Evolutionary conservation across 2,113 vertebrate genomes (phyloP).

Genomic region (Nycticryphes semicollaris): DNA sequence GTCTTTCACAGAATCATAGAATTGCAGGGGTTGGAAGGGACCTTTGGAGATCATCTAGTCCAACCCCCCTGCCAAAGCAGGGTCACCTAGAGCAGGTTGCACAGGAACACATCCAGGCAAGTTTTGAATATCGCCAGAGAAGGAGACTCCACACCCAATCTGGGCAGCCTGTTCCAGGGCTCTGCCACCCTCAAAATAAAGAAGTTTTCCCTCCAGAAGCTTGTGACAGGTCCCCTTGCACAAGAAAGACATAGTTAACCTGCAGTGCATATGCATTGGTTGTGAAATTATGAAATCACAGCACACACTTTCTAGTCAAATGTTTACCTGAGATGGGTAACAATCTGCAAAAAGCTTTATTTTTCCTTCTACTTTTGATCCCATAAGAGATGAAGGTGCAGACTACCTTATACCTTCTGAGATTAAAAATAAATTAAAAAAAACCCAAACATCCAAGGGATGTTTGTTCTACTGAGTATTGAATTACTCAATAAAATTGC

Average conservation of each 20-base stretch:
- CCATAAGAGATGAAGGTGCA: background rate
- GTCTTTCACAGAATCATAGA: background rate
- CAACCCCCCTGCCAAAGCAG: too few relatives aligned
- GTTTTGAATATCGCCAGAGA: too few relatives aligned
- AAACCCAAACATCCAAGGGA: background rate
- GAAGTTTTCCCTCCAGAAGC: background rate
- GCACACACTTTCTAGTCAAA: background rate
- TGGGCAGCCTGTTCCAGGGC: background rate
- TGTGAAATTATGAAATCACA: background rate
- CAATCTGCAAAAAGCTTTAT: background rate
- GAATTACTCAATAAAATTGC: background rate
- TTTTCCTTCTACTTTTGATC: background rate
- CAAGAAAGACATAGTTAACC: background rate
- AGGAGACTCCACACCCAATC: too few relatives aligned
- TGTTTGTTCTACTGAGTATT: background rate
- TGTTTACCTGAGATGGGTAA: background rate
- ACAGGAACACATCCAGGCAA: too few relatives aligned
- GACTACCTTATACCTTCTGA: background rate
- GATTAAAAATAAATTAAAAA: background rate
- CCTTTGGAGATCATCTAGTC: too few relatives aligned
- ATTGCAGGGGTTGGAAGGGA: too few relatives aligned
- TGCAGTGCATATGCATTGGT: background rate
- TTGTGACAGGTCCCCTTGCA: background rate
- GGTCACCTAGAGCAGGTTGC: too few relatives aligned
- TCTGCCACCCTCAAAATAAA: background rate